These are phyloP conservation scores for Ridgeia piscesae DNA, from an alignment of 1,140 invertebrate species.

Conservation along the genomic window DNA sequence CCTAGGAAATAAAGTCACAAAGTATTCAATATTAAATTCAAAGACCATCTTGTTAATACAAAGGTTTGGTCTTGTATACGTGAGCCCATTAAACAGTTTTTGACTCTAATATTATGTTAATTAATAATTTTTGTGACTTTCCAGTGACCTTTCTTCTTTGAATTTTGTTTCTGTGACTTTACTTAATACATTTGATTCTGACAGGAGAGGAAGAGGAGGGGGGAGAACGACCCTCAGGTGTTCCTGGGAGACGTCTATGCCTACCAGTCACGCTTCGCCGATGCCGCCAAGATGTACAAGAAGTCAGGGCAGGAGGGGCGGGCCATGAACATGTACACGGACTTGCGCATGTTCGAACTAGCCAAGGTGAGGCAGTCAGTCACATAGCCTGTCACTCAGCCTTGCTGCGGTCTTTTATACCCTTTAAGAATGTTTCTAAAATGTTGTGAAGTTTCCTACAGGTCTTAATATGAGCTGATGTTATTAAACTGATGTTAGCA, in stretches of 20 bases:
- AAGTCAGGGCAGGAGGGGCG: slow-evolving; percentile 78
- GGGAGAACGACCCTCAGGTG: slow-evolving; percentile 68
- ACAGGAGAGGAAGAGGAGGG: slow-evolving; percentile 69
- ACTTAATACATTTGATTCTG: slow-evolving; percentile 37
- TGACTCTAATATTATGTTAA: too few species aligned
- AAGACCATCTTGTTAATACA: too few species aligned
- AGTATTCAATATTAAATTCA: too few species aligned
- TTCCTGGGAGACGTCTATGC: slow-evolving; percentile 85
- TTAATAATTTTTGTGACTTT: too few species aligned
- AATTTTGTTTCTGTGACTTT: too few species aligned
- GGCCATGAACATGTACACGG: slow-evolving; percentile 93
- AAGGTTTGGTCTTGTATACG: too few species aligned
- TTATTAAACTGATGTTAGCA: not conserved
- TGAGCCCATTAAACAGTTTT: too few species aligned
- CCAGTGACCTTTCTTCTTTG: too few species aligned
- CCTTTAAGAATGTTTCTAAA: not conserved
- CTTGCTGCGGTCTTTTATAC: not conserved
- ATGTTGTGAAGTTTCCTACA: not conserved
- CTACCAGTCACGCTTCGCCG: slow-evolving; percentile 82
- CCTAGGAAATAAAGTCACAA: too few species aligned
- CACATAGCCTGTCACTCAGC: not conserved
- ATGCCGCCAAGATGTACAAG: slow-evolving; percentile 84
- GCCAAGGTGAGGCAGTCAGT: slow-evolving; percentile 69
- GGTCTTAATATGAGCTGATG: too few species aligned
- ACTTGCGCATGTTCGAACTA: slow-evolving; percentile 96